A percentile compares a stretch with the other conserved stretches of the same genome.
phyloP scores from a whole-genome alignment of 2,113 vertebrate genomes.

The Bungarus multicinctus region DNA sequence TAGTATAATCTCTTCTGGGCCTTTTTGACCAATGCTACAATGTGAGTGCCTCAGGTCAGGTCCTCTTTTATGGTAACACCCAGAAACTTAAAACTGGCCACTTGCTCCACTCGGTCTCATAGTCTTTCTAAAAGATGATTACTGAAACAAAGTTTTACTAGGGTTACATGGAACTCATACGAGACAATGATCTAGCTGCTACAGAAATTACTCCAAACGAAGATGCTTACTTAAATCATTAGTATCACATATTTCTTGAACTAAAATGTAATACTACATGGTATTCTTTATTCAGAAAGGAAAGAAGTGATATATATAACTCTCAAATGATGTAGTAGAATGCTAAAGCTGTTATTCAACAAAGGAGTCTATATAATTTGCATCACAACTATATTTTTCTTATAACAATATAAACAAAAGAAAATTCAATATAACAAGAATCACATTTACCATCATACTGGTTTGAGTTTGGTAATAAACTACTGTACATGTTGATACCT shows the following conservation, averaged over 20 bases:
- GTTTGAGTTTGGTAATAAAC: constrained; percentile 67
- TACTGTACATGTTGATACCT: constrained; percentile 64
- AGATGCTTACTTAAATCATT: constrained; percentile 53
- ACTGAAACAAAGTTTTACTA: constrained; percentile 31
- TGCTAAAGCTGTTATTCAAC: constrained; percentile 50
- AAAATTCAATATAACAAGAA: constrained; percentile 63
- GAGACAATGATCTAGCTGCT: constrained; percentile 7
- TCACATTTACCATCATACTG: constrained; percentile 60
- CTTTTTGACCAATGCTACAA: too few species aligned
- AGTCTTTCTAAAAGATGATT: constrained; percentile 19
- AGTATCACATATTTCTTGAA: constrained; percentile 47
- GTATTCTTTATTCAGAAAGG: constrained; percentile 51
- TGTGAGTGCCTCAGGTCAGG: too few species aligned
- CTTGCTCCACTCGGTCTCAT: too few species aligned
- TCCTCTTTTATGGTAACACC: too few species aligned
- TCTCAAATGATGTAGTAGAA: constrained; percentile 53
- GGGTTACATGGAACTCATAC: constrained; percentile 21
- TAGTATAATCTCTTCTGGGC: too few species aligned
- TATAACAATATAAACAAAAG: constrained; percentile 54
- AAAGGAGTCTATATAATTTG: constrained; percentile 62
- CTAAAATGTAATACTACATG: constrained; percentile 45
- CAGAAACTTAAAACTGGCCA: too few species aligned
- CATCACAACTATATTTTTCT: constrained; percentile 61
- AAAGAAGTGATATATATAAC: constrained; percentile 48
- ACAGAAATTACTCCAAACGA: constrained; percentile 45